These are phyloP conservation scores for Pseudochaenichthys georgianus DNA, from an alignment of 2,797 vertebrate genomes.

Conservation along the genomic window DNA sequence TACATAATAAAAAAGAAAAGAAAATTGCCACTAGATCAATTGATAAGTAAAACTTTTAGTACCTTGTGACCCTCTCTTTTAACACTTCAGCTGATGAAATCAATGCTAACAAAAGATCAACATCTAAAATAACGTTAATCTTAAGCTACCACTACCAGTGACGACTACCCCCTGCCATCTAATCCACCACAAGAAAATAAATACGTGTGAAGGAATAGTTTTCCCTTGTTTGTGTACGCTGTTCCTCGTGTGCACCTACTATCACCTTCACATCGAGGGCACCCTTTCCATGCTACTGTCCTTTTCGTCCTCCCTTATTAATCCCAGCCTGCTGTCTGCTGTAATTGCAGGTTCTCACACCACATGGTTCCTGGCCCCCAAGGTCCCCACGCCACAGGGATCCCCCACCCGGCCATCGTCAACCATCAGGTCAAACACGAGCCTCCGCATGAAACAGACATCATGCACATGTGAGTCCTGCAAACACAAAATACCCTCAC, in stretches of 20 bases:
- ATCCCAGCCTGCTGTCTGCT: conserved; percentile 42
- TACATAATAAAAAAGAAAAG: too few species aligned
- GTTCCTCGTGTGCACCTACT: not conserved
- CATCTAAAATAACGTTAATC: not conserved
- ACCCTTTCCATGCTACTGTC: not conserved
- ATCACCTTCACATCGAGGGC: not conserved
- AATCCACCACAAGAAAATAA: too few species aligned
- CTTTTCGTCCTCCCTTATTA: conserved; percentile 8
- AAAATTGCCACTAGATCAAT: too few species aligned
- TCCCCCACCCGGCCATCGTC: conserved; percentile 98
- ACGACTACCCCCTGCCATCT: too few species aligned
- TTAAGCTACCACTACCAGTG: too few species aligned
- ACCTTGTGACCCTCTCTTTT: not conserved
- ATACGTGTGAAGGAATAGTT: not conserved
- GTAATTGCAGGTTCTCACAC: conserved; percentile 94
- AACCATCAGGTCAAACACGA: conserved; percentile 99
- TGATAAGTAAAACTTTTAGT: too few species aligned
- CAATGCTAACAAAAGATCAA: not conserved
- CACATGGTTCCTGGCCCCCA: conserved; percentile 98
- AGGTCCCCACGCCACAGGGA: conserved; percentile 97
- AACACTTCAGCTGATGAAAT: conserved; percentile 19
- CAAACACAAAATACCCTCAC: conserved; percentile 36
- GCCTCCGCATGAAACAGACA: conserved; percentile 94
- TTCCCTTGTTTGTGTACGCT: not conserved
- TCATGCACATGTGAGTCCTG: conserved; percentile 97